Evolutionary conservation across 2,888 invertebrate species (phyloP).

Genomic region (Sturmia bella): DNA sequence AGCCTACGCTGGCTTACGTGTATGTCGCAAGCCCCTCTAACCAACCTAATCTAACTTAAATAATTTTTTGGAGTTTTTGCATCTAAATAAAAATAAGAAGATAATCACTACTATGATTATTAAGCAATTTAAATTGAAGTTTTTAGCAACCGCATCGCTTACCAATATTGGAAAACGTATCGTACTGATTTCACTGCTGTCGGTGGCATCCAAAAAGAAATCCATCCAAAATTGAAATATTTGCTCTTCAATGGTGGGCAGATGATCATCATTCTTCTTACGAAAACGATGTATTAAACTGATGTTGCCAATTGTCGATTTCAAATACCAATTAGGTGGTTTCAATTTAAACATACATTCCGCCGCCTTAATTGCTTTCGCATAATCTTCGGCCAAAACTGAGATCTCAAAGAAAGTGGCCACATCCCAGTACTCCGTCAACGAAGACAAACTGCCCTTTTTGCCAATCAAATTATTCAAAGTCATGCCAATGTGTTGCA

Average conservation of each 20-base stretch:
- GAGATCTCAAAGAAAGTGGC: constrained; percentile 99
- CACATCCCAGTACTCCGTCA: constrained; percentile 99
- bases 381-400: constrained; percentile 97
- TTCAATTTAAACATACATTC: constrained; percentile 95
- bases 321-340: constrained; percentile 96
- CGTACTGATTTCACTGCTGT: constrained; percentile 88
- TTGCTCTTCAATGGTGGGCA: constrained; percentile 90
- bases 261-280: constrained; percentile 88
- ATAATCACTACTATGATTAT: too few relatives aligned
- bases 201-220: constrained; percentile 97
- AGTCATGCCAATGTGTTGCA: constrained; percentile 96
- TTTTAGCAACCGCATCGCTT: constrained; percentile 33
- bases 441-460: constrained; percentile 95
- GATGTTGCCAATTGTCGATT: constrained; percentile 98
- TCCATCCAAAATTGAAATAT: constrained; percentile 99
- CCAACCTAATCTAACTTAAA: too few relatives aligned
- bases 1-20: too few relatives aligned
- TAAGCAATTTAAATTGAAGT: too few relatives aligned
- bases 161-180: constrained; percentile 91
- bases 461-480: constrained; percentile 98
- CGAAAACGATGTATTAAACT: constrained; percentile 95
- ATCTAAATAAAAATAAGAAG: too few relatives aligned
- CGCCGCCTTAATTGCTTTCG: constrained; percentile 98
- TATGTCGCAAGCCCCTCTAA: too few relatives aligned
- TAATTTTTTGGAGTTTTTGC: too few relatives aligned